These are phyloP conservation scores for Pavo muticus DNA, from an alignment of 2,113 vertebrate genomes.

Conservation along the genomic window DNA sequence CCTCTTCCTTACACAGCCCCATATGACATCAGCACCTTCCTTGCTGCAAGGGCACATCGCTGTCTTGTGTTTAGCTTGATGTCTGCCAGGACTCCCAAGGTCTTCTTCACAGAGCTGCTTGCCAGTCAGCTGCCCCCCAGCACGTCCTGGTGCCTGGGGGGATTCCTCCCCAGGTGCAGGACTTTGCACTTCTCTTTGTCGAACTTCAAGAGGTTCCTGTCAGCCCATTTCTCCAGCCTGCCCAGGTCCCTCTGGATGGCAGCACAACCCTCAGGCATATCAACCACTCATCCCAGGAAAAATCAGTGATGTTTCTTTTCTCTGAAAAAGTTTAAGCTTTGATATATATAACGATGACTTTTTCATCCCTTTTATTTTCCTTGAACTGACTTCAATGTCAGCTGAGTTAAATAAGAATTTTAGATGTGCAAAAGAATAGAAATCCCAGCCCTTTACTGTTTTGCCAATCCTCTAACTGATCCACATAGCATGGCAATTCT, in stretches of 20 bases:
- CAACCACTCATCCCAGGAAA: not conserved
- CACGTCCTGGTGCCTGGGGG: not conserved
- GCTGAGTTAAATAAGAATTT: conserved; percentile 43
- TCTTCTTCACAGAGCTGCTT: not conserved
- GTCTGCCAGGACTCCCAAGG: not conserved
- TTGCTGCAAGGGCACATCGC: not conserved
- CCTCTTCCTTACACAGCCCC: not conserved
- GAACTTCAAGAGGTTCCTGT: not conserved
- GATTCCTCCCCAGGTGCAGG: not conserved
- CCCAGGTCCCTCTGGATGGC: not conserved
- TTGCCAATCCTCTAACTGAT: not conserved
- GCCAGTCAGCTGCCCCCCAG: not conserved
- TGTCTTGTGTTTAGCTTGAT: not conserved
- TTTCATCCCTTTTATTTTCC: conserved; percentile 31
- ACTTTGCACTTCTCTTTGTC: not conserved
- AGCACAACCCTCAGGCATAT: not conserved
- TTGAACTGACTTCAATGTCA: conserved; percentile 23
- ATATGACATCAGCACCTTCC: not conserved
- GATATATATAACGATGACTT: conserved; percentile 13
- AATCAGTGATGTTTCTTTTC: not conserved
- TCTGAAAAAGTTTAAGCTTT: conserved; percentile 17
- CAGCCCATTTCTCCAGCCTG: not conserved
- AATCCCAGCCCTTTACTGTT: not conserved
- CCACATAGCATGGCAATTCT: not conserved
- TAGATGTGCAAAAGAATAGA: conserved; percentile 5